Evolutionary conservation across 2,113 vertebrate genomes (phyloP).

Genomic region (Pseudorectes ferrugineus): DNA sequence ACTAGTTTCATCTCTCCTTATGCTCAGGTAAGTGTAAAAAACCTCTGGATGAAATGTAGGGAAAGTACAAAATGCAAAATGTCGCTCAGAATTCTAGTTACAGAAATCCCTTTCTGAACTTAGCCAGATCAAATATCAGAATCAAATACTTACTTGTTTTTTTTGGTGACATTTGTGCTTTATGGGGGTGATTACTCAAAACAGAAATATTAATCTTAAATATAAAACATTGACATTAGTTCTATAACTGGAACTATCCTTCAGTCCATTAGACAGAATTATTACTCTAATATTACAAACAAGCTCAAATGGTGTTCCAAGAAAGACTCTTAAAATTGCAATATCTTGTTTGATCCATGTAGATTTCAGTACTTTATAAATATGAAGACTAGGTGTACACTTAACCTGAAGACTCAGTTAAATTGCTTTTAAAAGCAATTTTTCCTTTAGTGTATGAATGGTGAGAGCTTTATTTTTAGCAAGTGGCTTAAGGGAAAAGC

Average conservation of each 20-base stretch:
- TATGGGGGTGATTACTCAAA: neutral
- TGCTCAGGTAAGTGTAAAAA: conserved; percentile 76
- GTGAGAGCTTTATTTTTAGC: neutral
- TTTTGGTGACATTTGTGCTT: neutral
- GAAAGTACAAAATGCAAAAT: neutral
- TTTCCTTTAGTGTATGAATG: neutral
- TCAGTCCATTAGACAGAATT: neutral
- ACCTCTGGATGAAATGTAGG: neutral
- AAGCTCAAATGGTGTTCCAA: neutral
- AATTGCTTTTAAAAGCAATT: neutral
- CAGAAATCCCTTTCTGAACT: neutral
- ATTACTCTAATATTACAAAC: neutral
- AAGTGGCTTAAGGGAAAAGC: neutral
- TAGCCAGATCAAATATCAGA: too few species aligned
- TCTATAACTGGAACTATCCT: neutral
- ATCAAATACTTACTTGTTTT: neutral
- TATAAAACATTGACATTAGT: neutral
- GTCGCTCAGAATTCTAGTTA: neutral
- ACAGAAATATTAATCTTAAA: neutral
- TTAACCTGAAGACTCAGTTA: neutral
- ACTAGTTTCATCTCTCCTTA: conserved; percentile 98
- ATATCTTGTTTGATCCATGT: neutral
- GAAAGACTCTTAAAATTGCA: neutral
- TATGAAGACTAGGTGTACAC: neutral
- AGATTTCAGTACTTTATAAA: neutral